A percentile compares a stretch with the other conserved stretches of the same genome.
Evolutionary conservation across 2,797 vertebrate genomes (phyloP).

Genomic region (Chiloscyllium punctatum): DNA sequence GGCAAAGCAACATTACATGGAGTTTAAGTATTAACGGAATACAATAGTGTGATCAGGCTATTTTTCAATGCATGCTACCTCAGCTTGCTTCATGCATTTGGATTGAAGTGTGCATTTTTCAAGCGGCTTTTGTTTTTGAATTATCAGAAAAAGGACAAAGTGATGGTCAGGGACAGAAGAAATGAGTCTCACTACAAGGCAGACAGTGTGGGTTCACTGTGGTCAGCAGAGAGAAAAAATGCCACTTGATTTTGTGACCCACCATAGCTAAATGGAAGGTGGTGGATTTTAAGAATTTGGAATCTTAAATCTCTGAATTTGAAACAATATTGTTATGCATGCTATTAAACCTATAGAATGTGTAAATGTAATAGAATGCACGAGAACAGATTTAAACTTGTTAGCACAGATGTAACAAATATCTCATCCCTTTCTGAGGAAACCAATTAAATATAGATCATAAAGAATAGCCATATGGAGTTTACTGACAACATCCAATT

Average conservation of each 20-base stretch:
- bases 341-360: neutral
- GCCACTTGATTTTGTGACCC: too few species aligned
- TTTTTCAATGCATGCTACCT: neutral
- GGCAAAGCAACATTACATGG: neutral
- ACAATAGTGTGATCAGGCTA: neutral
- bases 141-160: neutral
- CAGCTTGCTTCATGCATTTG: neutral
- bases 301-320: neutral
- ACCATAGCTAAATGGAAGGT: too few species aligned
- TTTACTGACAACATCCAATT: neutral
- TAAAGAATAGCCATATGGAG: constrained; percentile 10
- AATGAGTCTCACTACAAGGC: too few species aligned
- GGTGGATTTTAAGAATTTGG: neutral
- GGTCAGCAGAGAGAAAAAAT: too few species aligned
- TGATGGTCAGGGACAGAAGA: neutral
- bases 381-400: neutral
- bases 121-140: neutral
- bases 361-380: neutral
- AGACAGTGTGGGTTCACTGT: too few species aligned
- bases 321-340: neutral
- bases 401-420: neutral
- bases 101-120: neutral
- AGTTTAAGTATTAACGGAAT: neutral
- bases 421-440: neutral
- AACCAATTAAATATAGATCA: neutral